phyloP scores from a whole-genome alignment of 1,140 invertebrate species.

The Aleiodes sp. region DNA sequence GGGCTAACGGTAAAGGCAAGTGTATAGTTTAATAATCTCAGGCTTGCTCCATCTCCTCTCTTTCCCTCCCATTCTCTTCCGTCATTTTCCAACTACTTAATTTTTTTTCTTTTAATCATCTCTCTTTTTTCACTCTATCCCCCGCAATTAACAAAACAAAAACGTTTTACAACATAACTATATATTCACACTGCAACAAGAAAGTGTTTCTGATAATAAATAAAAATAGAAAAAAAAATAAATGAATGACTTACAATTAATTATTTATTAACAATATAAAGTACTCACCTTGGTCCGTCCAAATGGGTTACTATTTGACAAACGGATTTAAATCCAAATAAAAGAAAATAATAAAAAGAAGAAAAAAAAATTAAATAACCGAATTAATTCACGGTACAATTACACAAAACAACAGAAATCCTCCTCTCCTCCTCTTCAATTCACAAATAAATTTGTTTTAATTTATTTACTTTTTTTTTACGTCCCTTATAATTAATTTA shows the following conservation, averaged over 20 bases:
- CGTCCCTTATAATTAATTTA: background rate
- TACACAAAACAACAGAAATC: background rate
- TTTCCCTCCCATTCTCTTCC: background rate
- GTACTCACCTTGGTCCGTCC: conserved; percentile 74
- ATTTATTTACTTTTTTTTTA: background rate
- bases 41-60: background rate
- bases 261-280: conserved; percentile 50
- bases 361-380: background rate
- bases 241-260: no score
- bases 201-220: no score
- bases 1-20: conserved; percentile 17
- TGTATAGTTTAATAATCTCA: conserved; percentile 14
- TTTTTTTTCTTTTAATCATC: no score
- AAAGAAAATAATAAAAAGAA: conserved; percentile 53
- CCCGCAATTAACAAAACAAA: background rate
- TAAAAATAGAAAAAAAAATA: background rate
- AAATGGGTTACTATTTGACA: conserved; percentile 73
- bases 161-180: no score
- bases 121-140: background rate
- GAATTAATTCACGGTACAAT: background rate
- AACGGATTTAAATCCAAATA: conserved; percentile 69
- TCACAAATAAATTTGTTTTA: conserved; percentile 44
- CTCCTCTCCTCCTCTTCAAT: conserved; percentile 55
- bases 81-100: no score
- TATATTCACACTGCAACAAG: no score